These are phyloP conservation scores for Phacellophora camtschatica DNA, from an alignment of 30 jellyfish, hydroid and myxozoan genomes.

Conservation along the genomic window DNA sequence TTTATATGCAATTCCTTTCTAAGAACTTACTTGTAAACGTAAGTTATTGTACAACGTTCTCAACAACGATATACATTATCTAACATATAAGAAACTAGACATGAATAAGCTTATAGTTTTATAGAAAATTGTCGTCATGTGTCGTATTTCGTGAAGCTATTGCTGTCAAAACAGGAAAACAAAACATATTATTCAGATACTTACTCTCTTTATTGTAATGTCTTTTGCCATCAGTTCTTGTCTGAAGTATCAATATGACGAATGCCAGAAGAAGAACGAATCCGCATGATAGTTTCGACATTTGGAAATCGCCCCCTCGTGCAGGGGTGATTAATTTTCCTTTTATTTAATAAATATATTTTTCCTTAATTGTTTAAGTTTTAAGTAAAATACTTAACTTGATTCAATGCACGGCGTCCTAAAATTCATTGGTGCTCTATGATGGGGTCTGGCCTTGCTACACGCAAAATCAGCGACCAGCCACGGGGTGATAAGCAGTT, in stretches of 20 bases:
- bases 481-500: slow-evolving; percentile 46
- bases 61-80: too few relatives aligned
- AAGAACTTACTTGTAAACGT: too few relatives aligned
- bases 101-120: too few relatives aligned
- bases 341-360: neutral
- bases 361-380: neutral
- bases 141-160: too few relatives aligned
- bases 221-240: slow-evolving; percentile 10
- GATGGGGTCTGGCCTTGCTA: neutral
- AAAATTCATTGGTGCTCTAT: too few relatives aligned
- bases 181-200: neutral
- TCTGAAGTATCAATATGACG: neutral
- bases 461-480: neutral
- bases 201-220: slow-evolving; percentile 2
- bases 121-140: too few relatives aligned
- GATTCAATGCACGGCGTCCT: neutral
- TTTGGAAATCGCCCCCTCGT: neutral
- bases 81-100: too few relatives aligned
- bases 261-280: neutral
- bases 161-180: too few relatives aligned
- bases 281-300: neutral
- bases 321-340: neutral
- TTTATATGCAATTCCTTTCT: too few relatives aligned
- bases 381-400: neutral
- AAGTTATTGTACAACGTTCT: too few relatives aligned